A percentile compares a stretch with the other conserved stretches of the same genome.
Evolutionary conservation across 2,797 vertebrate genomes (phyloP).

Genomic region (Rachycentron canadum): DNA sequence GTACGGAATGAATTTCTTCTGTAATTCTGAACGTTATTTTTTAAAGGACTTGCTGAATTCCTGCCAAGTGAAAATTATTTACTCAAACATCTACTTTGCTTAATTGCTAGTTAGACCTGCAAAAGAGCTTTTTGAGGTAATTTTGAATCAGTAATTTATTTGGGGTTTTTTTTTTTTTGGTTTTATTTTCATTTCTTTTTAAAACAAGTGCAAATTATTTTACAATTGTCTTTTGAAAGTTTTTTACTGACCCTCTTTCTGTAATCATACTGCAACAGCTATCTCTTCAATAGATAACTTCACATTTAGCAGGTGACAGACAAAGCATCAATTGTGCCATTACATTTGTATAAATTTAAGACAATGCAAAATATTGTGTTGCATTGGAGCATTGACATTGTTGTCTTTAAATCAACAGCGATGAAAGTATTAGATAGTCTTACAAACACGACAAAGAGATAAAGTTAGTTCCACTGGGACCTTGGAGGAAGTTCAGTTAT

Average conservation of each 20-base stretch:
- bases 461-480: constrained; percentile 35
- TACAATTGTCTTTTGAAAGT: not conserved
- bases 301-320: not conserved
- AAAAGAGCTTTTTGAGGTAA: constrained; percentile 25
- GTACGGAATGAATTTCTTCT: constrained; percentile 20
- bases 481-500: constrained; percentile 41
- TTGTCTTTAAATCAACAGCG: constrained; percentile 1
- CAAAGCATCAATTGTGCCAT: not conserved
- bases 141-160: constrained; percentile 1
- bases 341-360: not conserved
- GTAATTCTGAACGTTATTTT: constrained; percentile 39
- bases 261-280: not conserved
- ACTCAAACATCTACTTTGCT: constrained; percentile 47
- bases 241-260: not conserved
- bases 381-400: not conserved
- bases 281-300: not conserved
- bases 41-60: constrained; percentile 46
- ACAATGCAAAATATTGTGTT: not conserved
- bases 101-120: constrained; percentile 55
- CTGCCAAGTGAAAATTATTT: constrained; percentile 48
- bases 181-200: constrained; percentile 8
- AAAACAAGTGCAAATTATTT: not conserved
- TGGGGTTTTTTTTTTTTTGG: not conserved
- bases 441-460: constrained; percentile 40
- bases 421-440: not conserved